These are phyloP conservation scores for Poicephalus meyeri DNA, from an alignment of 2,113 vertebrate species.

Conservation along the genomic window DNA sequence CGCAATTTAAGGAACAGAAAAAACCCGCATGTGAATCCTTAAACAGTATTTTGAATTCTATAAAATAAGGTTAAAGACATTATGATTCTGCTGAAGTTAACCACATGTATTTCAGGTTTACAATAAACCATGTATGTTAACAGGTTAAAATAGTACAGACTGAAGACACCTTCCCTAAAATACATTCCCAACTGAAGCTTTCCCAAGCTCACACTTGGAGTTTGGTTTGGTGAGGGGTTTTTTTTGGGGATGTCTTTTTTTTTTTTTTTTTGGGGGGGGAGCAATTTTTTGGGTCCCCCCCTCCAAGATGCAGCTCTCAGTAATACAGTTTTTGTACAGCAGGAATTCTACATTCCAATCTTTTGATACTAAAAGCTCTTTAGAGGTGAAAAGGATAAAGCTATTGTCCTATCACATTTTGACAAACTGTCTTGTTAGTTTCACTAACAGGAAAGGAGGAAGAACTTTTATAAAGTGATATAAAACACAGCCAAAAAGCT, in stretches of 20 bases:
- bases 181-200: background rate
- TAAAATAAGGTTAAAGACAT: background rate
- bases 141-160: background rate
- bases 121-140: background rate
- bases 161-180: background rate
- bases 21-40: background rate
- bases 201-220: background rate
- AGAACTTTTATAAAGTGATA: background rate
- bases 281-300: fast-evolving
- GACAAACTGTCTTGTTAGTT: background rate
- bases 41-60: background rate
- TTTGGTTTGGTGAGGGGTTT: background rate
- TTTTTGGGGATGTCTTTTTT: background rate
- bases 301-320: background rate
- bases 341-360: background rate
- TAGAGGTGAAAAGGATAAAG: background rate
- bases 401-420: background rate
- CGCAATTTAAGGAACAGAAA: background rate
- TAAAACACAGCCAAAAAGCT: conserved; percentile 17
- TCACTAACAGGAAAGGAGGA: background rate
- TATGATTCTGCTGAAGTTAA: background rate
- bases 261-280: background rate
- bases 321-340: background rate
- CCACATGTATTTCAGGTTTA: background rate
- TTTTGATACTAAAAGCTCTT: background rate